phyloP scores from a whole-genome alignment of 1,140 invertebrate genomes.

The Pseudomyrmex pallidus region DNA sequence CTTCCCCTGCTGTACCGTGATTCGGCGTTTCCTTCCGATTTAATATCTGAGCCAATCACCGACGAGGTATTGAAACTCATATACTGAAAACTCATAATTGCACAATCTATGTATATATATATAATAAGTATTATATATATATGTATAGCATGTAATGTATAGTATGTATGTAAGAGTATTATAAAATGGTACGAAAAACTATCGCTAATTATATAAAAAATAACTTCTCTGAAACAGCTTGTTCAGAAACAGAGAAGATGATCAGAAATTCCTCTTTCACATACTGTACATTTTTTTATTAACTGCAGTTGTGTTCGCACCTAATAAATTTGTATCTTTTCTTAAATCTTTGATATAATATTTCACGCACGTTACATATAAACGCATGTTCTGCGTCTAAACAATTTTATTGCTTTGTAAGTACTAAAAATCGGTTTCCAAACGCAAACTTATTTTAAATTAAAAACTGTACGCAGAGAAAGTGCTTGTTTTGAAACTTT shows the following conservation, averaged over 20 bases:
- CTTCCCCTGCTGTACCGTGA: neutral
- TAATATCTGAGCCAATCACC: neutral
- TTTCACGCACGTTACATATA: neutral
- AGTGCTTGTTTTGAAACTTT: neutral
- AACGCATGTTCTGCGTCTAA: neutral
- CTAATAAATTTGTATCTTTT: neutral
- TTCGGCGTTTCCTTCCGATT: slow-evolving; percentile 45
- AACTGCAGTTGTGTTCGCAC: neutral
- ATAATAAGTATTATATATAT: neutral
- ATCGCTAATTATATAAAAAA: neutral
- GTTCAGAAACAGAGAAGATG: neutral
- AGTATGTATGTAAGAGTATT: neutral
- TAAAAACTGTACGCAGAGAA: neutral
- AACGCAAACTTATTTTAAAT: neutral
- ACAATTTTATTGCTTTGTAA: neutral
- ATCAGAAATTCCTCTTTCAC: neutral
- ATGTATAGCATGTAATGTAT: neutral
- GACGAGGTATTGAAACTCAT: neutral
- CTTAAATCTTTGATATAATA: neutral
- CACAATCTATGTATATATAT: neutral
- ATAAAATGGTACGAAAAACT: neutral
- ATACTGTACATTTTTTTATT: neutral
- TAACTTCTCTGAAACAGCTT: neutral
- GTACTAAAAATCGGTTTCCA: neutral
- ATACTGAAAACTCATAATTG: neutral